Evolutionary conservation across 2,888 invertebrate species (phyloP), one percentile per base, ranked within the genome.

Genomic region (Sesia apiformis): DNA sequence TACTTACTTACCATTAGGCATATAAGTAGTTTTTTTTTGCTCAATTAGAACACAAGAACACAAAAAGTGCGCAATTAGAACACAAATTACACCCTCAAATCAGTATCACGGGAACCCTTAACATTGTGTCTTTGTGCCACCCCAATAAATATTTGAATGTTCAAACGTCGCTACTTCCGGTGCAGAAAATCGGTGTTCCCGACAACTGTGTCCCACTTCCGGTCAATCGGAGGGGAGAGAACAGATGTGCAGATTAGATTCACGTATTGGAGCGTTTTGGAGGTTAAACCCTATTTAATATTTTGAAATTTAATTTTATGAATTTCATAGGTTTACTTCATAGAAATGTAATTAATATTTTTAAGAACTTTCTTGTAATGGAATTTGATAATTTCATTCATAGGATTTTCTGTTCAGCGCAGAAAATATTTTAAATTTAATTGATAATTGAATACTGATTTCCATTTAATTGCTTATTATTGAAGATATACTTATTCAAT

Each of bases 161-260:
- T 50, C 76, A 84, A 83, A 84, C 86, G 82, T 82, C 82, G 78
- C 74, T 66, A 80, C 84, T 85, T 89, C 88, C 88, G 87, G 87
- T 85, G 74, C 81, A 87, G 86, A 87, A 88, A 88, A 88, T 88
- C 87, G 85, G 80, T 79, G 80, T 77, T 75, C 74, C 72, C 67
- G 84, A 86, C 88, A 88, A 88, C 87, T 85, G 87, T 84, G 80
- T 75, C 78, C 74, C 76, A 74, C 80, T 86, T 89, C 88, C 88
- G 88, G 88, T 86, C 86, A 85, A 73, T 64, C 62, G 57, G 69
- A 78, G 80, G 84, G 86, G 84, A 80, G 74, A 69, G 75, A 81
- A 82, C 87, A 87, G 87, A 87, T 86, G 87, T 79, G 75, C 72
- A 80, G 84, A 86, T 87, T 86, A 87, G 86, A 86, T 83, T 74